These are phyloP conservation scores for Aphodius sticticus DNA, from an alignment of 2,888 invertebrate genomes.

Conservation along the genomic window DNA sequence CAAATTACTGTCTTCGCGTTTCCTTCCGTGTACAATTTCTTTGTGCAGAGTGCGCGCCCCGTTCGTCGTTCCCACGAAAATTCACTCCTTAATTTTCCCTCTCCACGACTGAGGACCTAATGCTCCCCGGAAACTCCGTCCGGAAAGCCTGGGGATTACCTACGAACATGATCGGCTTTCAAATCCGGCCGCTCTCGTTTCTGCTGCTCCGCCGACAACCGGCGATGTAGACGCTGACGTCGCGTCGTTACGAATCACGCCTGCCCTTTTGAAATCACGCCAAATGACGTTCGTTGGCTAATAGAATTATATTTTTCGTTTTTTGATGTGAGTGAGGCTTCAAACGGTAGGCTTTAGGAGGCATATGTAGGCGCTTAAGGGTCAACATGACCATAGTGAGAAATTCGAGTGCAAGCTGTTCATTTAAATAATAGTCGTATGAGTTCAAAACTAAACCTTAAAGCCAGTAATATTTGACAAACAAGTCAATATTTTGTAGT, in stretches of 20 bases:
- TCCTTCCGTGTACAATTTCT: conserved; percentile 48
- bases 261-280: conserved; percentile 13
- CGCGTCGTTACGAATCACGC: conserved; percentile 14
- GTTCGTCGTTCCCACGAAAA: conserved; percentile 10
- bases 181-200: conserved; percentile 28
- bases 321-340: background rate
- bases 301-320: conserved; percentile 19
- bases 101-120: conserved; percentile 15
- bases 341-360: background rate
- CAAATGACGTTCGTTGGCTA: conserved; percentile 5
- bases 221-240: background rate
- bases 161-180: conserved; percentile 38
- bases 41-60: background rate
- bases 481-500: too few relatives aligned
- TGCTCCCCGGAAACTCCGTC: conserved; percentile 15
- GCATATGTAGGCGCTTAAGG: too few relatives aligned
- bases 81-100: conserved; percentile 17
- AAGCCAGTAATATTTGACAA: too few relatives aligned
- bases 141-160: conserved; percentile 34
- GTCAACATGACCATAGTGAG: too few relatives aligned
- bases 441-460: too few relatives aligned
- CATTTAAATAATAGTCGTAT: too few relatives aligned
- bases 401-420: too few relatives aligned
- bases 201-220: background rate
- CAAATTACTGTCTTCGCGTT: conserved; percentile 51